Percentiles rank a stretch among this genome's conserved stretches.
Conservation (phyloP, 2,888 invertebrate genomes). For the Andrena minutula region DNA sequence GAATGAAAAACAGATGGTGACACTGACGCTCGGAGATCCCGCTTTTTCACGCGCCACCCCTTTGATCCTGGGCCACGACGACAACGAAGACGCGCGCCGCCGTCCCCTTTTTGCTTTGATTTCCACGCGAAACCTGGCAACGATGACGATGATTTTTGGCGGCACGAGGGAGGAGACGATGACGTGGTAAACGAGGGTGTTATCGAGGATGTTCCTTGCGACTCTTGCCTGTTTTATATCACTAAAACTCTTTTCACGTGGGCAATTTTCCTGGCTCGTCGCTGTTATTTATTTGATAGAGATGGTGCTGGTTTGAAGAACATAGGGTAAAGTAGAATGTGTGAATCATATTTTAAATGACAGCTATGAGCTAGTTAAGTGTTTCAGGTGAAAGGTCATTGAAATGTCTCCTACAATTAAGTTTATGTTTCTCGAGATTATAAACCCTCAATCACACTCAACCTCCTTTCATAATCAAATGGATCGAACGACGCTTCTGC, state of each 20-base stretch:
- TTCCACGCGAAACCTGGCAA: neutral
- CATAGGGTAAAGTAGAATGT: too few species aligned
- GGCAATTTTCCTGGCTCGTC: neutral
- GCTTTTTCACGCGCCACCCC: slow-evolving; percentile 59
- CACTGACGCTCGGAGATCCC: slow-evolving; percentile 48
- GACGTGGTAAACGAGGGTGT: neutral
- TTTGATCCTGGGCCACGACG: slow-evolving; percentile 59
- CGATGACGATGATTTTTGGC: neutral
- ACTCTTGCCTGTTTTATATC: neutral
- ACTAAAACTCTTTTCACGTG: neutral
- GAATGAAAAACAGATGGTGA: slow-evolving; percentile 73
- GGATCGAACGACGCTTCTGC: too few species aligned
- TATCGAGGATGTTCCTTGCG: neutral
- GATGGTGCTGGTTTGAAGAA: too few species aligned
- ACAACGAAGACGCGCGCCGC: neutral
- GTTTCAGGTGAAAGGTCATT: too few species aligned
- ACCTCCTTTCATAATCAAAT: too few species aligned
- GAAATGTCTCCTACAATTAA: too few species aligned
- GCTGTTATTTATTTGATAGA: too few species aligned
- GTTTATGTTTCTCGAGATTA: too few species aligned
- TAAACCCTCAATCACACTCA: neutral
- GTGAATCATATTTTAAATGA: too few species aligned
- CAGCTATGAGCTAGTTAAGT: too few species aligned
- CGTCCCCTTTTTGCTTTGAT: slow-evolving; percentile 11
- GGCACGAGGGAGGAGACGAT: neutral